Evolutionary conservation across 2,888 invertebrate species (phyloP).

Genomic region (Hypercompe scribonia): DNA sequence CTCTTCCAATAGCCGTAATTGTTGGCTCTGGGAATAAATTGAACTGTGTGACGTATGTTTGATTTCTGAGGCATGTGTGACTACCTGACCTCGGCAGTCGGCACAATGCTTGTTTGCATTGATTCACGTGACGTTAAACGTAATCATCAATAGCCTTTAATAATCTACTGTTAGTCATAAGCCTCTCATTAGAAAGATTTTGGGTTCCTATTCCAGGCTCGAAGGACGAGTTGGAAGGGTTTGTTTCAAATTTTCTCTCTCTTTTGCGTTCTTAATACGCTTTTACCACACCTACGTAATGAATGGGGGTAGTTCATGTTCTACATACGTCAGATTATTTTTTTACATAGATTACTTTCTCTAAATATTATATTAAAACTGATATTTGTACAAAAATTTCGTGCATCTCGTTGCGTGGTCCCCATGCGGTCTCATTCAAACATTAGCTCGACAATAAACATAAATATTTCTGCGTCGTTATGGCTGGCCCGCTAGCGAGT

Average conservation of each 20-base stretch:
- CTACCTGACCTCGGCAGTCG: constrained; percentile 22
- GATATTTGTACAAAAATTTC: constrained; percentile 42
- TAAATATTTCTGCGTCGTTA: constrained; percentile 86
- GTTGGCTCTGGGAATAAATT: constrained; percentile 71
- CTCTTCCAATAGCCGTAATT: constrained; percentile 81
- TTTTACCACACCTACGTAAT: no score
- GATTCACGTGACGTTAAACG: not conserved
- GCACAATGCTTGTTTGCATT: no score
- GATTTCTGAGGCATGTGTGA: constrained; percentile 47
- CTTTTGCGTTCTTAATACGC: no score
- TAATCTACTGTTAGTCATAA: no score
- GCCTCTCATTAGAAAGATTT: no score
- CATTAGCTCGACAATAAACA: constrained; percentile 83
- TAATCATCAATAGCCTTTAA: no score
- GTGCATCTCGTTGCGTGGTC: constrained; percentile 47
- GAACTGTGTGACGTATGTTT: constrained; percentile 55
- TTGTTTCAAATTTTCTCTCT: no score
- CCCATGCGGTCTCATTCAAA: constrained; percentile 76
- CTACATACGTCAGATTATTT: no score
- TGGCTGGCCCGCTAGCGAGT: constrained; percentile 74
- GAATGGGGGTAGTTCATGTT: no score
- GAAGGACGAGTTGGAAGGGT: no score
- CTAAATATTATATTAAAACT: not conserved
- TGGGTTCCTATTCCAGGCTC: no score
- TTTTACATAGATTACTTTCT: no score